Percentiles rank a stretch among this genome's conserved stretches.
These are phyloP conservation scores for Agrochola circellaris DNA, from an alignment of 2,888 invertebrate species.

Conservation along the genomic window DNA sequence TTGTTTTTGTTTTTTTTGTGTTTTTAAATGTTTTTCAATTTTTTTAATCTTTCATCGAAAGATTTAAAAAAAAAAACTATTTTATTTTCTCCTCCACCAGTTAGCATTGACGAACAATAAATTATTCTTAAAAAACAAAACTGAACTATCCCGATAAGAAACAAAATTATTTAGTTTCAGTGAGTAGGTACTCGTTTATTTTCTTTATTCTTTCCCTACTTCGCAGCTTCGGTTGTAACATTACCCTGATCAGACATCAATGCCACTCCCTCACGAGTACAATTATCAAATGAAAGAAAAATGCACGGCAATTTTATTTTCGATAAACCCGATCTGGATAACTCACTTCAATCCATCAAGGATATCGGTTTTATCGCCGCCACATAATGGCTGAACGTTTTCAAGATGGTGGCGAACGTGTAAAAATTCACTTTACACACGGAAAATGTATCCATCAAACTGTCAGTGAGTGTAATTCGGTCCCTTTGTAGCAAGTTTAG, in stretches of 20 bases:
- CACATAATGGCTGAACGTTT: constrained; percentile 51
- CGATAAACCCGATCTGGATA: constrained; percentile 33
- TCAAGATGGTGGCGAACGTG: constrained; percentile 48
- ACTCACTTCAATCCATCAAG: constrained; percentile 48
- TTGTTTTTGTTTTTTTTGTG: too few species aligned
- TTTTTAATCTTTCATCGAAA: too few species aligned
- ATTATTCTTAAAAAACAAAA: not conserved
- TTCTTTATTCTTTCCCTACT: constrained; percentile 2
- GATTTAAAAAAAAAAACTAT: not conserved
- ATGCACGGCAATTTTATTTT: constrained; percentile 37
- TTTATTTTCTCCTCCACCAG: not conserved
- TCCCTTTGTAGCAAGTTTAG: constrained; percentile 34
- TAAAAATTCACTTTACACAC: constrained; percentile 63
- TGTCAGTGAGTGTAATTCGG: constrained; percentile 53
- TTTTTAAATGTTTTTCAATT: too few species aligned
- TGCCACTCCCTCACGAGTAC: constrained; percentile 18
- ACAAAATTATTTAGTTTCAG: not conserved
- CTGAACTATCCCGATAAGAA: too few species aligned
- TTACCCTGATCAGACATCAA: constrained; percentile 15
- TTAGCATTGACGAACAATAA: not conserved
- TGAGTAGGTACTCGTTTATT: not conserved
- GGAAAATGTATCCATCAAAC: constrained; percentile 61
- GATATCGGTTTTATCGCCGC: constrained; percentile 48
- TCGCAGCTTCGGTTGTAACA: not conserved
- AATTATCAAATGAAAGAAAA: constrained; percentile 32